Base-by-base conservation (phyloP, 2,888 invertebrate genomes). In the Agrotis segetum region DNA sequence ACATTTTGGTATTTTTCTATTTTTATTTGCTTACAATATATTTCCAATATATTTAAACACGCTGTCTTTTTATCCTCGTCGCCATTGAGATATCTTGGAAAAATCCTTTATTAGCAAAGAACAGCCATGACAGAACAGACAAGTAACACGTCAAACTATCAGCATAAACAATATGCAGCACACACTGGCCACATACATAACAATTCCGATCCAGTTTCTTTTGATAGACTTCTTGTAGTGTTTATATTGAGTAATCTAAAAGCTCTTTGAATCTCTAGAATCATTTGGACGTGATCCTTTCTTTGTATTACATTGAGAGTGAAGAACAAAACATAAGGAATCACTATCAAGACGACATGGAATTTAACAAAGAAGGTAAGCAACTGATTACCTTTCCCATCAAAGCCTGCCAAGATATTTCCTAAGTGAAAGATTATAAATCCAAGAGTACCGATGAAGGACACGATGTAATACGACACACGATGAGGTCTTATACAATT, bases 211-310 rank as follows among this genome's bases (percentile, higher is more conserved):
- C 61, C 61, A 62, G 29, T 49, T 34, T 7, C 34, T 34, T 34
- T 34, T 34, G 34, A 34, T 34, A 34, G 34, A 34, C 34, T 34
- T 34, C 34, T 34, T 34, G 34, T 34, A 34, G 34, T 34, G 34
- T 34, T 34, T 34, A 34, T 34, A 34, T 34, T 34, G 5, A 50
- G 34, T 62, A 62, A 49, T 49, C 62, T 49, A 2, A 49, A 62
- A 11, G 19, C 62, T 49, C 29, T 62, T 49, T 62, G 62, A 4
- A 62, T 49, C 16, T 29, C 49, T 34, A 62, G 34, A 49, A 62
- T 62, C 49, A 62, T 62, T 62, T 19, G 49, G 11, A 62, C 49
- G 11, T 62, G 62, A 5, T 62, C 49, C 6, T 62, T 62, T 34
- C 62, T 49, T 5, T 62, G 62, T 16, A 49, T 34, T 16, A 62